Conservation (phyloP, 2,888 invertebrate genomes). For the Orthonevra nobilis region DNA sequence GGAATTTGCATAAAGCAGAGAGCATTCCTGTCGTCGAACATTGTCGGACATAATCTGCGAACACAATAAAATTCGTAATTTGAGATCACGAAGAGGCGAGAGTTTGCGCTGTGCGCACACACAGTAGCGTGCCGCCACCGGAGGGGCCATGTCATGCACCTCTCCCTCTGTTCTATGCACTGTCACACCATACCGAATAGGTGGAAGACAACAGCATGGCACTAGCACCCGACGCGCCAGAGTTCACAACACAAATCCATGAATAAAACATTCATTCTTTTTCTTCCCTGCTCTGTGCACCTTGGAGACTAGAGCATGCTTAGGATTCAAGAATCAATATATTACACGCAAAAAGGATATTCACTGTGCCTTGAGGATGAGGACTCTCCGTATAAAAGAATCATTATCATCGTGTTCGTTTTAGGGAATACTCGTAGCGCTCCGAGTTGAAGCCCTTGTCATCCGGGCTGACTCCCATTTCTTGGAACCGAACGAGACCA, state of each 20-base stretch:
- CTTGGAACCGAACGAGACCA: constrained; percentile 63
- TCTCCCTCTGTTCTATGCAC: constrained; percentile 3
- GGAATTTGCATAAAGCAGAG: constrained; percentile 72
- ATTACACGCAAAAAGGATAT: constrained; percentile 65
- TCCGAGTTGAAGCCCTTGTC: constrained; percentile 36
- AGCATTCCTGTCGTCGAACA: constrained; percentile 71
- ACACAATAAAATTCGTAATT: constrained; percentile 73
- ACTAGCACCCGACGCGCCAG: constrained; percentile 62
- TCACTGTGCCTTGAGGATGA: not conserved
- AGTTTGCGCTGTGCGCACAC: constrained; percentile 44
- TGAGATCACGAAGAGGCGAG: constrained; percentile 71
- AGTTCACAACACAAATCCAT: constrained; percentile 65
- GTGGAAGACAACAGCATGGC: constrained; percentile 47
- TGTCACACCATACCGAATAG: not conserved
- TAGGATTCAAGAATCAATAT: constrained; percentile 64
- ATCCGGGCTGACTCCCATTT: constrained; percentile 26
- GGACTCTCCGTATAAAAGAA: constrained; percentile 17
- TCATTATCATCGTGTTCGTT: constrained; percentile 50
- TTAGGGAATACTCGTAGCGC: too few relatives aligned
- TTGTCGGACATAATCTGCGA: constrained; percentile 71
- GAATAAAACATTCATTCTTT: constrained; percentile 60
- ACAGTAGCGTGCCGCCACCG: constrained; percentile 47
- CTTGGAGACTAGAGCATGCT: constrained; percentile 19
- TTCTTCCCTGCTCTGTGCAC: not conserved
- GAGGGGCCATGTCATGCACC: constrained; percentile 38